These are phyloP conservation scores for Ammodramus savannarum DNA, from an alignment of 2,113 vertebrate genomes.

Conservation along the genomic window DNA sequence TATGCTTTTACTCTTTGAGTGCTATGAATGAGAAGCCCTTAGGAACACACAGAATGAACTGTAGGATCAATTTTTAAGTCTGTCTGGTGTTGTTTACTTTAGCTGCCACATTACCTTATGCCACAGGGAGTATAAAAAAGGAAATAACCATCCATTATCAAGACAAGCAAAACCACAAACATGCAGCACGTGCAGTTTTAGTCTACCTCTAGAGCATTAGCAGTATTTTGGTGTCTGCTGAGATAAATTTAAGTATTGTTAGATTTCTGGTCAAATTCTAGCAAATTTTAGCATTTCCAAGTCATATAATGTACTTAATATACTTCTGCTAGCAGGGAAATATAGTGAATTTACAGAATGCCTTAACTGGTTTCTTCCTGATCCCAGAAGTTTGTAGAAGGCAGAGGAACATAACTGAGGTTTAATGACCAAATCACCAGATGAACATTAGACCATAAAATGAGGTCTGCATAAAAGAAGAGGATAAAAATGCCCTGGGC, in stretches of 20 bases:
- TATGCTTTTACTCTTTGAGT: slow-evolving; percentile 3
- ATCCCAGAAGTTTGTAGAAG: background rate
- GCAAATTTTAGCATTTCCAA: background rate
- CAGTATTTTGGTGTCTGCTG: background rate
- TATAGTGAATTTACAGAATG: background rate
- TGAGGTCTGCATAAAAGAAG: background rate
- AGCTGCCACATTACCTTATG: background rate
- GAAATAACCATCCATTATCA: background rate
- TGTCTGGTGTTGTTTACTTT: slow-evolving; percentile 5
- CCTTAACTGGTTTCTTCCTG: background rate
- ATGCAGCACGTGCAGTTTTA: background rate
- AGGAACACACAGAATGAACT: background rate
- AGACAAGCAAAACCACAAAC: background rate
- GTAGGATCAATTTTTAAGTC: slow-evolving; percentile 17
- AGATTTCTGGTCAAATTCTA: background rate
- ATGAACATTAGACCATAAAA: background rate
- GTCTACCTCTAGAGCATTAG: background rate
- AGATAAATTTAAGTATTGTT: background rate
- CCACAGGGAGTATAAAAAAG: background rate
- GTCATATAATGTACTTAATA: background rate
- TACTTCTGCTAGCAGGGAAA: background rate
- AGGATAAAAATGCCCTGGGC: background rate
- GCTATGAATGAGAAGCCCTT: background rate
- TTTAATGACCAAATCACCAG: background rate
- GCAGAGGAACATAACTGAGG: background rate